Evolutionary conservation across 2,113 vertebrate genomes (phyloP), one percentile per base, ranked within the genome.

Genomic region (Montifringilla adamsi): DNA sequence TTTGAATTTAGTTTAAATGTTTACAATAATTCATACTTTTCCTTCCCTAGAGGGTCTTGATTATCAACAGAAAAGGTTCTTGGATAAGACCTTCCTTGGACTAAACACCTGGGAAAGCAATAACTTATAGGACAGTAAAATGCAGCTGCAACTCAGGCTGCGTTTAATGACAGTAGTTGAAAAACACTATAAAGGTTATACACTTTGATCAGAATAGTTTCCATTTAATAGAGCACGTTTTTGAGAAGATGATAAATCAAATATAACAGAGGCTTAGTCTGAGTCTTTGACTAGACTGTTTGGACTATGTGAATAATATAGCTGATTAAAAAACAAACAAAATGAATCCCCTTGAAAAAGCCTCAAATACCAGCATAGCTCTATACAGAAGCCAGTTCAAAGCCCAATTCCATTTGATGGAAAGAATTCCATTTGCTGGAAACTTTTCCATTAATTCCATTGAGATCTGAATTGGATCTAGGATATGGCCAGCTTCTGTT

Each of bases 51-150:
- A 53, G 53, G 78, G 44, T 94, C 82, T 91, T 70, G 58, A 91
- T 94, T 95, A 73, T 94, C 66, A 92, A 46, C 58, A 86, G 69
- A 43, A 78, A 96, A 85, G 46, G 27, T 87, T n/a, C 35, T 90
- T 81, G 55, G 28, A 41, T 82, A 62, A 85, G 55, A 87, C 64
- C 52, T 89, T 78, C 39, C 33, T 83, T 95, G 79, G 74, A 72
- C 75, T 39, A 84, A 93, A 91, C 89, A 96, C 89, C 95, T 97
- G 96, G 93, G 94, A 97, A 98, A 95, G 66, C 37, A 88, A 75
- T 94, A 97, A 93, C 35, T 82, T 68, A 2, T 5, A 60, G 74
- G 81, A 91, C 68, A 67, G 80, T 83, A 87, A 96, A 96, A 90
- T 73, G 56, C 95, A 96, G 95, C 94, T 94, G 95, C 85, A 86